Percentiles rank a stretch among this genome's conserved stretches.
These are phyloP conservation scores for Toxotes jaculatrix DNA, from an alignment of 2,113 vertebrate species.

Conservation along the genomic window DNA sequence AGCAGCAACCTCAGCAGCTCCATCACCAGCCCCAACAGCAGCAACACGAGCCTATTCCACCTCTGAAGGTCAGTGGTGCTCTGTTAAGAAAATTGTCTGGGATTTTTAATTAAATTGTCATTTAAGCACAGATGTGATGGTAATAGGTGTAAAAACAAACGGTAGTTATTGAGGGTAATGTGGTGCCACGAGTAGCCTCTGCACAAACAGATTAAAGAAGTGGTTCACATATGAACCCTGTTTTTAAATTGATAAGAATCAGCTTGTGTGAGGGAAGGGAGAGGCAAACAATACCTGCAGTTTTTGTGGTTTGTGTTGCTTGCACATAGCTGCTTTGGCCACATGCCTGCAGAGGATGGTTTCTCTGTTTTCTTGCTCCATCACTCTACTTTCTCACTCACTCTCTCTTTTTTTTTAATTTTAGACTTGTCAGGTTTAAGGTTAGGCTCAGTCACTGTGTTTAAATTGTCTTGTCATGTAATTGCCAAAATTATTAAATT, in stretches of 20 bases:
- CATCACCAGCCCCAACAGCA: slow-evolving; percentile 77
- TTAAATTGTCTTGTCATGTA: neutral
- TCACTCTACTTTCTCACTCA: neutral
- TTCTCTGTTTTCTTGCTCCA: neutral
- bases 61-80: slow-evolving; percentile 81
- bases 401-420: neutral
- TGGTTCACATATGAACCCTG: neutral
- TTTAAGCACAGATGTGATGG: neutral
- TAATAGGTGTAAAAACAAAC: neutral
- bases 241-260: neutral
- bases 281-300: neutral
- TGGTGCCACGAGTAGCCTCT: too few species aligned
- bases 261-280: too few species aligned
- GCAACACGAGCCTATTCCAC: slow-evolving; percentile 85
- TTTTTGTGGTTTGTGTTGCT: slow-evolving; percentile 1
- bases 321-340: neutral
- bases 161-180: neutral
- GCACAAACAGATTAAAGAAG: too few species aligned
- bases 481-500: neutral
- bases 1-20: slow-evolving; percentile 77
- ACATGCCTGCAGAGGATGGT: neutral
- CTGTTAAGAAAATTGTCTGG: neutral
- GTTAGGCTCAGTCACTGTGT: neutral
- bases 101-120: neutral
- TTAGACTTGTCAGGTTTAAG: neutral